Base-by-base conservation (phyloP, 2,113 vertebrate genomes). In the Brachyistius frenatus region DNA sequence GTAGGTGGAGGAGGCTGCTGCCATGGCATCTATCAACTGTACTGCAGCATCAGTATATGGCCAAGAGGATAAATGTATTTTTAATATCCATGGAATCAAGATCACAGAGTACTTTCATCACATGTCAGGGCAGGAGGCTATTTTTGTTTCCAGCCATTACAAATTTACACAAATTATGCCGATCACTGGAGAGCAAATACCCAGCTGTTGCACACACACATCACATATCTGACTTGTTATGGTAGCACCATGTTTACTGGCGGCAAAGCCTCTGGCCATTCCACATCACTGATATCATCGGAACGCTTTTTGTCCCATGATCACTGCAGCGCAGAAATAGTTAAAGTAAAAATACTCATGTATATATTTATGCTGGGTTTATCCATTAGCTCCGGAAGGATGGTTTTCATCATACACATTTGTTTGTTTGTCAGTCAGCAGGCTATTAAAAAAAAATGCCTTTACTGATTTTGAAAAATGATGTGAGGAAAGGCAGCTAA, bases 181-280 rank as follows among this genome's bases (percentile, higher is more conserved):
- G 41, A 77, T 85, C 50, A 71, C 3, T 65, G 39, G 16, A 49
- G 70, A 86, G 68, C 44, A 86, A 77, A 89, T 89, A 55, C 76
- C 63, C 90, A 91, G 89, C 89, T 91, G 89, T 83, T 54, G 13
- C 14, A 35, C 58, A 65, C 57, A 32, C 37, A 57, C 23, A 88
- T 86, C 67, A 69, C 58, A 78, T 73, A 66, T 73, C 57, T 66
- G 76, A 41, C 83, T 73, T 76, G 73, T 76, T 86, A 85, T 79
- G 71, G 66, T 49, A 54, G 70, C 41, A 15, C 69, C 64, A 33
- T 63, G 58, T 66, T 80, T 69, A 63, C 67, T 86, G 81, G 74
- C 76, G 76, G 62, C 35, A 5, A 63, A 54, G 63, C 66, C 84
- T 76, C 64, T 23, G 58, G 76, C 65, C 82, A 91, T 92, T 92